Conservation (phyloP, 1,140 invertebrate genomes). For the Diuraphis noxia region DNA sequence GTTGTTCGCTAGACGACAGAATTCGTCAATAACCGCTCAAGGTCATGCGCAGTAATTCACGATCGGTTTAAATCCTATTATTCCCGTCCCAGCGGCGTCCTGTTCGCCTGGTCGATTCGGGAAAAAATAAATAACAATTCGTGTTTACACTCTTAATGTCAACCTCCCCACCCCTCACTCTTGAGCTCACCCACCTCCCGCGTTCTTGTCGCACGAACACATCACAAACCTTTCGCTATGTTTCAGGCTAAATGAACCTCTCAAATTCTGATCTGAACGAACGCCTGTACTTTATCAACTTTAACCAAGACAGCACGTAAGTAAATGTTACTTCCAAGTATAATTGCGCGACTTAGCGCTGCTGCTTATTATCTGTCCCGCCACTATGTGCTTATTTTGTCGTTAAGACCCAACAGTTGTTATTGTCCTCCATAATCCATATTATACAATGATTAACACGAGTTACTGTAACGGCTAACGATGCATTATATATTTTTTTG, state of each 20-base stretch:
- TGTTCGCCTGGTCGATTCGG: background rate
- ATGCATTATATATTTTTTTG: conserved; percentile 2
- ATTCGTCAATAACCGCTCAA: conserved; percentile 41
- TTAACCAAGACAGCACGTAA: conserved; percentile 52
- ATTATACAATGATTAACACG: background rate
- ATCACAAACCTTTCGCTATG: background rate
- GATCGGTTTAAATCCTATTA: background rate
- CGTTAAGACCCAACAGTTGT: background rate
- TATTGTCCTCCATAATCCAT: no score
- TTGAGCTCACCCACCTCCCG: background rate
- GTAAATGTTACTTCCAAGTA: background rate
- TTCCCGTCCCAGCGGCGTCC: background rate
- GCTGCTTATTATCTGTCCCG: background rate
- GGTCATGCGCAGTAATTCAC: conserved; percentile 43
- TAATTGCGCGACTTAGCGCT: background rate
- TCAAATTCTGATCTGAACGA: conserved; percentile 48
- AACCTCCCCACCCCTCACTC: no score
- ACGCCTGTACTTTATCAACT: conserved; percentile 45
- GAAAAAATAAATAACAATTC: background rate
- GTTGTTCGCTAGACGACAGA: background rate
- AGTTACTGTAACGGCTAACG: background rate
- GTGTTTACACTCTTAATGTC: background rate
- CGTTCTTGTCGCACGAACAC: no score
- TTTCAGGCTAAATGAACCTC: conserved; percentile 53
- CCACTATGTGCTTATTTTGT: background rate